Base-by-base conservation (phyloP, 2,113 vertebrate species). In the Casuarius casuarius region DNA sequence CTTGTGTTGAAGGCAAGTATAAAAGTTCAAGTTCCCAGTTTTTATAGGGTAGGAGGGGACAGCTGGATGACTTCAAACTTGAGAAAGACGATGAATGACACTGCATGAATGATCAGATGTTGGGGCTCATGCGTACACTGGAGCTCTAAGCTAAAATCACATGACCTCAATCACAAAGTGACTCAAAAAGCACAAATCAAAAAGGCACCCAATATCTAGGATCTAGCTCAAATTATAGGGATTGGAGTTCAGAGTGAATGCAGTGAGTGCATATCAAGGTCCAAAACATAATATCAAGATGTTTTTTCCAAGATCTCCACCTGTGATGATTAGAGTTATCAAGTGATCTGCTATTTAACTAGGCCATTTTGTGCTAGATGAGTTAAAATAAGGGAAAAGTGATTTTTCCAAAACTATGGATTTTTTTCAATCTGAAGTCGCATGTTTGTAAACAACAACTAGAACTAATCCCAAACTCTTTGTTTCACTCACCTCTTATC, bases 61-160 rank as follows among this genome's bases (percentile, higher is more conserved):
- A 52, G 16, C 4, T 81, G 35, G 40, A 29, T 54, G 78, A 48
- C 6, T 78, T 95, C 61, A 72, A 20, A 65, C 12, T 46, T 28
- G 31, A 93, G 48, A 76, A 89, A 90, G 66, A 87, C 66, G 87
- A 89, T 29, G 9, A 74, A 87, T 91, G 87, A 66, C 87, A 25
- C n/a, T 72, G 19, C 38, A 22, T 42, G 51, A 94, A 11, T 31
- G 59, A 80, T 77, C 17, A 42, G 54, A 85, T 25, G 15, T 19
- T 2, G 1, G 21, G 29, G 35, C 51, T 94, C 10, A 70, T 46
- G 20, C 25, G 19, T 4, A 59, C 23, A 11, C 66, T 81, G 51
- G 16, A 73, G 51, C 40, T 75, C 42, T 48, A 76, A 91, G 3
- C 22, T 79, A 63, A 91, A 92, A 74, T 59, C 11, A 8, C 49